A percentile compares a stretch with the other conserved stretches of the same genome.
phyloP scores from a whole-genome alignment of 1,140 invertebrate species.

The Cecropterus lyciades region DNA sequence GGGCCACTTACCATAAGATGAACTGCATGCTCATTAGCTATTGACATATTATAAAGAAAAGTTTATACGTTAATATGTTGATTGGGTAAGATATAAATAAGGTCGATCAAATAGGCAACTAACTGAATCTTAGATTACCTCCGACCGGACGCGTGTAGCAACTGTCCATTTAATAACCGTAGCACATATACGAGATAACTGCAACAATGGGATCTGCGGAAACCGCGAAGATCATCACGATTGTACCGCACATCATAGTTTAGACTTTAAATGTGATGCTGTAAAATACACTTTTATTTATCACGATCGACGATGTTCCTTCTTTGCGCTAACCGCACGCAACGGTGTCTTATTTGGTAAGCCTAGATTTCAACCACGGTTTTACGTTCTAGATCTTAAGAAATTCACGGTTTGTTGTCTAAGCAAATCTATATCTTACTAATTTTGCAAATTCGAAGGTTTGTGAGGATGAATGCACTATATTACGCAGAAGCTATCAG shows the following conservation, averaged over 20 bases:
- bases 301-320: background rate
- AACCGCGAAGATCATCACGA: constrained; percentile 7
- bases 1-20: too few relatives aligned
- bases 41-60: too few relatives aligned
- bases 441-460: too few relatives aligned
- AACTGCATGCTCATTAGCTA: too few relatives aligned
- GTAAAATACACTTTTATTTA: background rate
- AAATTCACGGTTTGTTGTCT: too few relatives aligned
- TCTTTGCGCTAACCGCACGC: background rate
- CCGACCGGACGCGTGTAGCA: constrained; percentile 11
- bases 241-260: background rate
- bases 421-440: too few relatives aligned
- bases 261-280: background rate
- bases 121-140: constrained; percentile 1
- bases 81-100: background rate
- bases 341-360: too few relatives aligned
- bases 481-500: too few relatives aligned
- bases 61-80: too few relatives aligned
- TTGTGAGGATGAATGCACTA: too few relatives aligned
- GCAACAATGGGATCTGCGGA: constrained; percentile 27
- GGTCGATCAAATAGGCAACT: background rate
- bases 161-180: constrained; percentile 22
- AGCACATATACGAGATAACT: constrained; percentile 16
- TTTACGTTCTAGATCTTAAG: too few relatives aligned
- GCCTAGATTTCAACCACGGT: too few relatives aligned